Evolutionary conservation across 2,113 vertebrate genomes (phyloP).

Genomic region (Orycteropus afer): DNA sequence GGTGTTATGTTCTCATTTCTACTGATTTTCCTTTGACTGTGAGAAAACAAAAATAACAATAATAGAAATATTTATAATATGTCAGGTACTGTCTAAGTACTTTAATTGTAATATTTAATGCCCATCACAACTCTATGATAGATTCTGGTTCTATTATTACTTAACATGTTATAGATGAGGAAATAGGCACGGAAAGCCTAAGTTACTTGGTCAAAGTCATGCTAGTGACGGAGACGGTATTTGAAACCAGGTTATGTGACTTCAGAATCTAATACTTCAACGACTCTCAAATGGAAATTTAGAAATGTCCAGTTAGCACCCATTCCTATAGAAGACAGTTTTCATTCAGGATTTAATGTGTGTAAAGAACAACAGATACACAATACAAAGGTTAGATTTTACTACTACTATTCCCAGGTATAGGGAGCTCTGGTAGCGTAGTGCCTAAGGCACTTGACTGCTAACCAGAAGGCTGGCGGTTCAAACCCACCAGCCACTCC

Average conservation of each 20-base stretch:
- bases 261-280: neutral
- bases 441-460: no score
- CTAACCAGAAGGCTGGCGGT: no score
- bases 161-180: neutral
- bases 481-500: no score
- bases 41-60: conserved; percentile 32
- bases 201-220: conserved; percentile 14
- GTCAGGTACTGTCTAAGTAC: neutral
- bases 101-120: neutral
- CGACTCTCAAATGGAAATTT: neutral
- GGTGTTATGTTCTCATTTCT: conserved; percentile 60
- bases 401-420: neutral
- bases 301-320: neutral
- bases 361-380: neutral
- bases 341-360: neutral
- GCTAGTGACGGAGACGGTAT: neutral
- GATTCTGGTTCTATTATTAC: neutral
- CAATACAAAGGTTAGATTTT: neutral
- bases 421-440: no score
- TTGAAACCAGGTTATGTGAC: conserved; percentile 23
- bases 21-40: conserved; percentile 57
- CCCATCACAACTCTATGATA: neutral
- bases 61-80: neutral
- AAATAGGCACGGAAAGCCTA: neutral
- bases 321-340: neutral